phyloP scores from a whole-genome alignment of 1,140 invertebrate genomes.

The Drosophila elegans region DNA sequence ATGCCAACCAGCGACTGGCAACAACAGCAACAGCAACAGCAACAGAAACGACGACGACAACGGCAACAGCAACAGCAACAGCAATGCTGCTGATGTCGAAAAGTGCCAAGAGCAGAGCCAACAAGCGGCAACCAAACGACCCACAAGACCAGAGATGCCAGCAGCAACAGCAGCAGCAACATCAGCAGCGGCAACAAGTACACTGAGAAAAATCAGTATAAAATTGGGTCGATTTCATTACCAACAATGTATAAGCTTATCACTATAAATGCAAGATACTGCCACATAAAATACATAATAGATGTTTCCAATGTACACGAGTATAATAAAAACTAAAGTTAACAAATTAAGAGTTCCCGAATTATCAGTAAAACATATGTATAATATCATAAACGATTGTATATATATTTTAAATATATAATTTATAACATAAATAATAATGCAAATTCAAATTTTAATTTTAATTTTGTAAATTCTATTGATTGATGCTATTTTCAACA shows the following conservation, averaged over 20 bases:
- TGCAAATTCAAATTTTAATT: too few species aligned
- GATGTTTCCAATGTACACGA: too few species aligned
- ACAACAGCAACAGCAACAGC: constrained; percentile 29
- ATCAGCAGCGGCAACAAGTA: constrained; percentile 26
- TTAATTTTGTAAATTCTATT: too few species aligned
- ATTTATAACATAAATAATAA: too few species aligned
- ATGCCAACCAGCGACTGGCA: constrained; percentile 67
- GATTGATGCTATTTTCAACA: neutral
- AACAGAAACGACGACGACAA: constrained; percentile 5
- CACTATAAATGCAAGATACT: too few species aligned
- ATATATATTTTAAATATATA: too few species aligned
- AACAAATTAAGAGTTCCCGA: too few species aligned
- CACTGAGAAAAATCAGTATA: neutral
- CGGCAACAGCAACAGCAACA: constrained; percentile 31
- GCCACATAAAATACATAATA: too few species aligned
- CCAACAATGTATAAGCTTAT: too few species aligned
- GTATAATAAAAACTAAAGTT: too few species aligned
- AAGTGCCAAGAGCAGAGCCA: constrained; percentile 78
- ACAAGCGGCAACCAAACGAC: constrained; percentile 42
- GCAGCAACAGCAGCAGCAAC: constrained; percentile 28
- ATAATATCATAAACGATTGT: too few species aligned
- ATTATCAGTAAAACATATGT: too few species aligned
- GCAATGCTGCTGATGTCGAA: constrained; percentile 63
- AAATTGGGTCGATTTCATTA: neutral
- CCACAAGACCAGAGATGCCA: constrained; percentile 56